Evolutionary conservation across 2,888 invertebrate species (phyloP).

Genomic region (Anoplius nigerrimus): DNA sequence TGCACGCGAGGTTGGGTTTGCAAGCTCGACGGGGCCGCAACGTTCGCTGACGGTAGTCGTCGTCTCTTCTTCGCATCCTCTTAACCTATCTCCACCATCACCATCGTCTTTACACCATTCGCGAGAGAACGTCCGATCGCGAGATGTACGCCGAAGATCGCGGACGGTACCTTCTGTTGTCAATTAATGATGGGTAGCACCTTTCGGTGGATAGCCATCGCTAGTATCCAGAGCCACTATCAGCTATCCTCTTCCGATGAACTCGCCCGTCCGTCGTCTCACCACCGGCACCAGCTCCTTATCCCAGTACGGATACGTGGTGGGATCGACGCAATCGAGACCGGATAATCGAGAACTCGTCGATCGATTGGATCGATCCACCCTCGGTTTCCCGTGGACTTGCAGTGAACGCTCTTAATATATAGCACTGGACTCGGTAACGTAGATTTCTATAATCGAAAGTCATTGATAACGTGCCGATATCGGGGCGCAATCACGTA

Average conservation of each 20-base stretch:
- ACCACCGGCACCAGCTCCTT: not conserved
- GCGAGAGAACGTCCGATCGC: conserved; percentile 3
- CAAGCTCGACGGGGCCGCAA: conserved; percentile 19
- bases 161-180: conserved; percentile 26
- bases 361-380: conserved; percentile 38
- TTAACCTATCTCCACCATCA: too few relatives aligned
- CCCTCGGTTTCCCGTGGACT: conserved; percentile 40
- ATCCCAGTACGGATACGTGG: not conserved
- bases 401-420: conserved; percentile 50
- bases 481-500: conserved; percentile 50
- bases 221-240: conserved; percentile 8
- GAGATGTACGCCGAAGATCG: conserved; percentile 2
- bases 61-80: too few relatives aligned
- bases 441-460: conserved; percentile 63
- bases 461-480: conserved; percentile 60
- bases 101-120: not conserved
- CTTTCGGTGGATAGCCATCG: conserved; percentile 35
- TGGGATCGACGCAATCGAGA: conserved; percentile 46
- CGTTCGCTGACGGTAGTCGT: conserved; percentile 4
- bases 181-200: conserved; percentile 41
- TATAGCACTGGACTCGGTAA: conserved; percentile 48
- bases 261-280: not conserved
- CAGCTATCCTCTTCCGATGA: conserved; percentile 3
- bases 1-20: conserved; percentile 41
- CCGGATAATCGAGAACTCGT: conserved; percentile 48